These are phyloP conservation scores for Pogona vitticeps DNA, from an alignment of 2,113 vertebrate genomes.

Conservation along the genomic window DNA sequence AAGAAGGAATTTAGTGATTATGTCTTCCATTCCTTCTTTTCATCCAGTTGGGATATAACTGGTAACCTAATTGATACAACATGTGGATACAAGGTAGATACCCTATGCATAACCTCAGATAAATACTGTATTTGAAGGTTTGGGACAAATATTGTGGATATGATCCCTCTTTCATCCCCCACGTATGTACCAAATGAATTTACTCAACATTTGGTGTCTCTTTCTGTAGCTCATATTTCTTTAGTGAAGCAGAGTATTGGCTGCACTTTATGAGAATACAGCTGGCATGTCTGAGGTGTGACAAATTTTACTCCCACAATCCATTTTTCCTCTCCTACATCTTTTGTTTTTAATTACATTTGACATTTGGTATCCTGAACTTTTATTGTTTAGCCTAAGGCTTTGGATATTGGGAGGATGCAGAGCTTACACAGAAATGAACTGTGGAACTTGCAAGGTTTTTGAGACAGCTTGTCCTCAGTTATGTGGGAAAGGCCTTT, in stretches of 20 bases:
- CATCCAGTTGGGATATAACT: too few species aligned
- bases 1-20: too few species aligned
- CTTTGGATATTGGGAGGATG: neutral
- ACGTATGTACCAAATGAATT: too few species aligned
- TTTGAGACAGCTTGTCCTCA: slow-evolving; percentile 9
- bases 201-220: too few species aligned
- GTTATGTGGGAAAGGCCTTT: slow-evolving; percentile 15
- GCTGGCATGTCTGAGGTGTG: neutral
- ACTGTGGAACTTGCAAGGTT: slow-evolving; percentile 23
- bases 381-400: neutral
- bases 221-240: neutral
- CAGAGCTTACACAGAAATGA: slow-evolving; percentile 5
- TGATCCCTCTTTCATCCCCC: too few species aligned
- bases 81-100: too few species aligned
- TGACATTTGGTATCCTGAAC: slow-evolving; percentile 9
- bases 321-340: neutral
- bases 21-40: too few species aligned
- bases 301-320: neutral
- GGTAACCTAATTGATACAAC: too few species aligned
- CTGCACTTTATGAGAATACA: neutral
- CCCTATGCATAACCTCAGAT: too few species aligned
- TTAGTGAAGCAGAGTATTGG: neutral
- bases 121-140: too few species aligned
- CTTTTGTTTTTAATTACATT: neutral
- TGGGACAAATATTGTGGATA: too few species aligned